A percentile compares a stretch with the other conserved stretches of the same genome.
Conservation (phyloP, 1,140 invertebrate species). For the Leptoteleia sp. region DNA sequence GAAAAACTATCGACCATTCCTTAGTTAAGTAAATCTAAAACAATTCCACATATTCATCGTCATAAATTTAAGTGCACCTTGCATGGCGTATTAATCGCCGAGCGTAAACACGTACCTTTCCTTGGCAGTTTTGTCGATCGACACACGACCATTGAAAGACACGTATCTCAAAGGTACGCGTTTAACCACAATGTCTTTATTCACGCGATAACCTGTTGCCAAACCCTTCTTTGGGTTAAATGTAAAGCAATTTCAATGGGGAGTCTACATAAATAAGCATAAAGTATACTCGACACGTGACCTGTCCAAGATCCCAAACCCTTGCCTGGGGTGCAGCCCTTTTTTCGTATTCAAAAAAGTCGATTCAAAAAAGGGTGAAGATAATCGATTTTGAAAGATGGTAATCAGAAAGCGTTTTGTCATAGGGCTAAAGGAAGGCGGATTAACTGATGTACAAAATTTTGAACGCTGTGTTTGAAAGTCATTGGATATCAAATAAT, state of each 20-base stretch:
- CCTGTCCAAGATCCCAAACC: constrained; percentile 67
- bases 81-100: constrained; percentile 34
- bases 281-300: constrained; percentile 74
- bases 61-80: constrained; percentile 31
- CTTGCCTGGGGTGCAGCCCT: constrained; percentile 67
- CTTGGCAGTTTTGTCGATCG: constrained; percentile 22
- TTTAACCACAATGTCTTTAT: constrained; percentile 66
- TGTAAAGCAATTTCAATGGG: constrained; percentile 69
- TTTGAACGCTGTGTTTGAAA: no score
- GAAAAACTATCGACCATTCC: background rate
- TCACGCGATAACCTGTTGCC: constrained; percentile 69
- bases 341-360: constrained; percentile 68
- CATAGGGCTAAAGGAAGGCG: constrained; percentile 13
- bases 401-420: constrained; percentile 52
- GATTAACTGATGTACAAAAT: constrained; percentile 1
- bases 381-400: constrained; percentile 73
- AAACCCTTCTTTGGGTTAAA: constrained; percentile 66
- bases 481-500: no score
- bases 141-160: constrained; percentile 66
- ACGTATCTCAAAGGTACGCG: constrained; percentile 54
- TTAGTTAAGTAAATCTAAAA: background rate
- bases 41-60: constrained; percentile 5
- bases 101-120: constrained; percentile 31
- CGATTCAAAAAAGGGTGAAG: constrained; percentile 74
- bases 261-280: constrained; percentile 77